phyloP scores from a whole-genome alignment of 2,888 invertebrate genomes.

The Erebia epiphron region DNA sequence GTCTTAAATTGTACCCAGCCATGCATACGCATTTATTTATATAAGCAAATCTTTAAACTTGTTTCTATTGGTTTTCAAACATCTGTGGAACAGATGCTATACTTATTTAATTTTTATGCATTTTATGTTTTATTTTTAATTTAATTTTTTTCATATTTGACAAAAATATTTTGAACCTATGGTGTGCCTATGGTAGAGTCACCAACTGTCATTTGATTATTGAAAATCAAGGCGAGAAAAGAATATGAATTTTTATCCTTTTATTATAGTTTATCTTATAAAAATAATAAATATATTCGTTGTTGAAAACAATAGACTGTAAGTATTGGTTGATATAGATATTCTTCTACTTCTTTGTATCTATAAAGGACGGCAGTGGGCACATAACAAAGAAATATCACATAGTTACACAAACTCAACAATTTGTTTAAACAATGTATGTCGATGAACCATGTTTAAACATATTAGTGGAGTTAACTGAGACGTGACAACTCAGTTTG shows the following conservation, averaged over 20 bases:
- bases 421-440: slow-evolving; percentile 21
- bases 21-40: not conserved
- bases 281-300: not conserved
- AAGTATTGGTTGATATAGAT: not conserved
- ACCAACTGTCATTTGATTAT: not conserved
- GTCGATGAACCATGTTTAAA: not conserved
- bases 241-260: not conserved
- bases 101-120: too few species aligned
- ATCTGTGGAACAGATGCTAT: too few species aligned
- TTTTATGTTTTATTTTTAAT: too few species aligned
- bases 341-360: not conserved
- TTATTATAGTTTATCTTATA: not conserved
- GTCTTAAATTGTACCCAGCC: not conserved
- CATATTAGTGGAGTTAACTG: slow-evolving; percentile 20
- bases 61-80: not conserved
- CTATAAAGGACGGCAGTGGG: not conserved
- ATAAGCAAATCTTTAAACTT: not conserved
- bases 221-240: not conserved
- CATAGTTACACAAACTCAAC: slow-evolving; percentile 12
- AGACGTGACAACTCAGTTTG: slow-evolving; percentile 26
- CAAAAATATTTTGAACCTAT: not conserved
- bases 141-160: too few species aligned
- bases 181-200: too few species aligned
- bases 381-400: slow-evolving; percentile 11
- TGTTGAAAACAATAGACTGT: too few species aligned